These are phyloP conservation scores for Apamea epomidion DNA, from an alignment of 2,888 invertebrate genomes.

Conservation along the genomic window DNA sequence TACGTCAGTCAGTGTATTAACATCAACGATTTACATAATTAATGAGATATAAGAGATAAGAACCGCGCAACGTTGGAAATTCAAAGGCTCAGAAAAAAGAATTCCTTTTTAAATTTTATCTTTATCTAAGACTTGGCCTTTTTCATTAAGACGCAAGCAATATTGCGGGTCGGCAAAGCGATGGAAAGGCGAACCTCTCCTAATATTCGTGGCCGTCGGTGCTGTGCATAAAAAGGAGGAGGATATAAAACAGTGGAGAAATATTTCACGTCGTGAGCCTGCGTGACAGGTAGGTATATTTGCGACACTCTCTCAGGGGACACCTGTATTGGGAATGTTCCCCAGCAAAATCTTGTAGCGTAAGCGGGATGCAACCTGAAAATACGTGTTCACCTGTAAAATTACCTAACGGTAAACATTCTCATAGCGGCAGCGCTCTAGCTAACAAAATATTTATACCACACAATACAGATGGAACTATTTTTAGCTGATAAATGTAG, in stretches of 20 bases:
- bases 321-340: conserved; percentile 59
- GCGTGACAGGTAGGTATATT: conserved; percentile 72
- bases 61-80: conserved; percentile 40
- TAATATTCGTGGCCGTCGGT: conserved; percentile 58
- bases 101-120: conserved; percentile 54
- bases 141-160: conserved; percentile 65
- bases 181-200: conserved; percentile 51
- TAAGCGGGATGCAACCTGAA: conserved; percentile 54
- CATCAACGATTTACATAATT: conserved; percentile 59
- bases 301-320: conserved; percentile 68
- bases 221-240: conserved; percentile 63
- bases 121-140: conserved; percentile 60
- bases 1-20: conserved; percentile 53
- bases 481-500: conserved; percentile 57
- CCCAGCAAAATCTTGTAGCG: conserved; percentile 39
- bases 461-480: conserved; percentile 52
- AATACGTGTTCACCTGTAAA: conserved; percentile 42
- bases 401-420: conserved; percentile 49
- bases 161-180: conserved; percentile 59
- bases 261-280: conserved; percentile 69
- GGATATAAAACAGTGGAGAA: conserved; percentile 68
- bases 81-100: conserved; percentile 50
- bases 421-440: conserved; percentile 17
- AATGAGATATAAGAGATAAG: conserved; percentile 57
- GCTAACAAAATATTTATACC: conserved; percentile 53